Evolutionary conservation across 2,888 invertebrate species (phyloP), one percentile per base, ranked within the genome.

Genomic region (Deilephila porcellus): DNA sequence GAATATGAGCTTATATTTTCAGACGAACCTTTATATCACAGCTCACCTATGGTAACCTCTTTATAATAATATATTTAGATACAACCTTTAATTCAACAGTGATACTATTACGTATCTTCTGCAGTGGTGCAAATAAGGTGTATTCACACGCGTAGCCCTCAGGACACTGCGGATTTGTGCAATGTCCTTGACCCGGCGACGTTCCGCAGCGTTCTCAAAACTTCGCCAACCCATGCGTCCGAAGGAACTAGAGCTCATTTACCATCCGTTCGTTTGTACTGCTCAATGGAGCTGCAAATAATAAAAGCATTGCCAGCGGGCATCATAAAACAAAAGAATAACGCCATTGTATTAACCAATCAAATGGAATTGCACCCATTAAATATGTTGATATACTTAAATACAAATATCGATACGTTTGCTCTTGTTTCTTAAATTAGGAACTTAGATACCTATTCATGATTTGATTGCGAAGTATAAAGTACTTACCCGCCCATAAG

Each of bases 181-280:
- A 86, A 75, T 81, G 86, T 78, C 91, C 91, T 91, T 91, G 91
- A 89, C 91, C 90, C 73, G 79, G 84, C 86, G 85, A 87, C 81
- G 79, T 80, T 85, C 84, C 86, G 86, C 87, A 87, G 86, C 83
- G 82, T 82, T 83, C 67, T 67, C 82, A 37, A 56, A 71, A 83
- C 79, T 78, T 81, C 81, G 80, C 72, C 74, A 76, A 60, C 32
- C 71, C 52, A 70, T 71, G 71, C 70, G 64, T 73, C 60, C 71
- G 37, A 25, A 53, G 73, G 70, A 70, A 73, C 60, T 73, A 63
- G 56, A 73, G 64, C 37, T 45, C 72, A 73, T 73, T 73, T 67
- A 73, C 25, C 72, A 67, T 60, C 71, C 53, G 71, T 71, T 56
- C 17, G 52, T 32, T 64, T 19, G 19, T 25, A 56, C 19, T 73